phyloP scores from a whole-genome alignment of 2,888 invertebrate genomes.

The Lithophane semibrunnea region DNA sequence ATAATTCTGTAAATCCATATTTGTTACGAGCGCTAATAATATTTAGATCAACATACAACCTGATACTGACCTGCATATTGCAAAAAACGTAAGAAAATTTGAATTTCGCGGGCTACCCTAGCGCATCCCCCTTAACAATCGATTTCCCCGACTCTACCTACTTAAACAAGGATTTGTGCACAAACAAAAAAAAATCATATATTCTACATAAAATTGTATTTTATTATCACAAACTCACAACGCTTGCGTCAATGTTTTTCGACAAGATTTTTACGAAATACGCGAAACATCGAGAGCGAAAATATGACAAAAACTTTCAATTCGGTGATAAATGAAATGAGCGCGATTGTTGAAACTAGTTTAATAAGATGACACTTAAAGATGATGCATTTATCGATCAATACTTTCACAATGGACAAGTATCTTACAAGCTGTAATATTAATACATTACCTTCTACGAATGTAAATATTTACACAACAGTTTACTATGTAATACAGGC shows the following conservation, averaged over 20 bases:
- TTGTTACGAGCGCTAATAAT: no score
- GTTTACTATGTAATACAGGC: slow-evolving; percentile 40
- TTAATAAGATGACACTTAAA: background rate
- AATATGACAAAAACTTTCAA: slow-evolving; percentile 12
- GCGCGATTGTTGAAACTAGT: background rate
- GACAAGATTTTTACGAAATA: slow-evolving; percentile 31
- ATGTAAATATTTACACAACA: slow-evolving; percentile 49
- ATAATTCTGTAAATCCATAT: no score
- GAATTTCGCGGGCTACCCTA: no score
- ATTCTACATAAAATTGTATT: slow-evolving; percentile 53
- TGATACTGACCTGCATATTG: no score
- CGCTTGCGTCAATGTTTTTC: slow-evolving; percentile 36
- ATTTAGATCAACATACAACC: no score
- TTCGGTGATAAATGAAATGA: background rate
- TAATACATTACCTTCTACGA: slow-evolving; percentile 7
- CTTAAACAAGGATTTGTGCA: background rate
- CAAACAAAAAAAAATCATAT: slow-evolving; percentile 25
- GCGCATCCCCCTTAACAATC: no score
- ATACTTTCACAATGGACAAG: background rate
- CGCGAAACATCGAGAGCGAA: slow-evolving; percentile 19
- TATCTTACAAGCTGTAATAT: slow-evolving; percentile 6
- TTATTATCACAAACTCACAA: slow-evolving; percentile 65
- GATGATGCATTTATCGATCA: slow-evolving; percentile 12
- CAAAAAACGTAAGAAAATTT: no score
- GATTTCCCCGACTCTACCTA: no score